Evolutionary conservation across 2,113 vertebrate species (phyloP), one percentile per base, ranked within the genome.

Genomic region (Corythornis cristatus): DNA sequence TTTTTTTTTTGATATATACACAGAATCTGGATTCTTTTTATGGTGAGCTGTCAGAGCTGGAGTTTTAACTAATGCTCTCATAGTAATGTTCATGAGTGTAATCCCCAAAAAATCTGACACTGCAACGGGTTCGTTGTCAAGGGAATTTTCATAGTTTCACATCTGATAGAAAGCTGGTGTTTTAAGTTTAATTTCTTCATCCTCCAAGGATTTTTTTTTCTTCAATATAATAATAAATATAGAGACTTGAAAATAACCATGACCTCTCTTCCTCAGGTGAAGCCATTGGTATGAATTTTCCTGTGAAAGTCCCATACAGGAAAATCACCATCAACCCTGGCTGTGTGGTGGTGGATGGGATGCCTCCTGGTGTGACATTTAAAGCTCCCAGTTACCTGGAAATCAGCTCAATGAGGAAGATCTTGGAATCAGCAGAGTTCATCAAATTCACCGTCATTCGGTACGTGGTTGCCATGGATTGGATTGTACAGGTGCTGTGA

Each of bases 301-400:
- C 98, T 4, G 97, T 98, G 83, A 98, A 98, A 84, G 98, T 98
- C 18, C 98, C 98, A 1, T 98, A 98, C 87, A 96, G 98, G 83
- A 98, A 98, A 81, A 98, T 98, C 90, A 98, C 97, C 1, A 90
- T 96, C 71, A 98, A 98, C 89, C 98, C 98, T 19, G 98, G 98
- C 90, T 98, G 98, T 10, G 97, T 98, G 78, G 96, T 98, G 88
- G 98, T 98, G 10, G 98, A 98, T 15, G 98, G 98, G 65, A 89
- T 98, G 98, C 98, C 98, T 37, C 97, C 98, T 2, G 98, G 98
- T 0, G 97, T 98, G 71, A 42, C 94, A 1, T 98, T 98, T 83
- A 98, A 98, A 95, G 98, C 98, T 28, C 98, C 98, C 81, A 98
- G 98, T 90, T 98, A 98, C 5, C 96, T 98, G 94, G 98, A 98